Conservation (phyloP, 2,113 vertebrate species). For the Hassar affinis region DNA sequence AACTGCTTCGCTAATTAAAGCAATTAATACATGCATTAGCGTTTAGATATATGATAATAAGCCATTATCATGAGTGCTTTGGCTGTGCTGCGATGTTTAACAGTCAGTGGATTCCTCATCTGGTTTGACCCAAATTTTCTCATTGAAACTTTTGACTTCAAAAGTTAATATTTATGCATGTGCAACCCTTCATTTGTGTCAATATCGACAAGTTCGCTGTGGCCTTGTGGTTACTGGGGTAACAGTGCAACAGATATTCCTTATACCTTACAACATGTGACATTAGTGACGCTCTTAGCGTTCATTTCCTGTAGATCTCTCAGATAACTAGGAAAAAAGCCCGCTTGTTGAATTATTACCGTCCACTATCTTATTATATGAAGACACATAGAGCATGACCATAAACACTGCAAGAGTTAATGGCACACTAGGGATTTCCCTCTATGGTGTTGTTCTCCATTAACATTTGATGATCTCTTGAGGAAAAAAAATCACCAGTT, state of each 20-base stretch:
- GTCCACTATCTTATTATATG: neutral
- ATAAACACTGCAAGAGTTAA: neutral
- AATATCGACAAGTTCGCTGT: neutral
- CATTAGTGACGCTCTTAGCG: neutral
- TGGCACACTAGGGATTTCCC: neutral
- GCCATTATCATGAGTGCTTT: constrained; percentile 60
- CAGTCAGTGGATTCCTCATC: neutral
- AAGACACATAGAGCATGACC: neutral
- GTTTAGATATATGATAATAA: constrained; percentile 71
- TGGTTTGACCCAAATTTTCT: neutral
- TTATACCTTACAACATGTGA: neutral
- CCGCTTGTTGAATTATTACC: neutral
- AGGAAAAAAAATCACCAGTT: neutral
- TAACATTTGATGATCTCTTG: neutral
- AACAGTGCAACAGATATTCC: neutral
- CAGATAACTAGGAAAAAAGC: neutral
- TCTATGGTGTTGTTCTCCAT: neutral
- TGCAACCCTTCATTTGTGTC: neutral
- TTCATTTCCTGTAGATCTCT: neutral
- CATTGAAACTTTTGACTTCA: constrained; percentile 3
- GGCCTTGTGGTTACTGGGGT: neutral
- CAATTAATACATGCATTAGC: constrained; percentile 74
- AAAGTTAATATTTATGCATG: neutral
- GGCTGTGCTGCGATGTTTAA: constrained; percentile 60
- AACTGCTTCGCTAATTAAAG: constrained; percentile 77